Evolutionary conservation across 2,113 vertebrate species (phyloP).

Genomic region (Elanoides forficatus): DNA sequence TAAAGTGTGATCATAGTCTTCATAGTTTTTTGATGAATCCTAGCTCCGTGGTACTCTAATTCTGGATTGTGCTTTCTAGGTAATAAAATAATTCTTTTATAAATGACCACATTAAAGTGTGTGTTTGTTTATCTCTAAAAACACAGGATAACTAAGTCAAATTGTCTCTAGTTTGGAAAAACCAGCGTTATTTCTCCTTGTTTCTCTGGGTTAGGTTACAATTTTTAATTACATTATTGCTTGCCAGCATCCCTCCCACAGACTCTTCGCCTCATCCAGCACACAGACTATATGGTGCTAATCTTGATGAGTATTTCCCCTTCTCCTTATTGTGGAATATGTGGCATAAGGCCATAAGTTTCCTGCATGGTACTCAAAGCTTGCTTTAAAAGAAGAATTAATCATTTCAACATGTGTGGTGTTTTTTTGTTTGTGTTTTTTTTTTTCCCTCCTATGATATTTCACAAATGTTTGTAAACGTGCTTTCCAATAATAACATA

Average conservation of each 20-base stretch:
- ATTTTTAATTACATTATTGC: neutral
- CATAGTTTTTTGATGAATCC: neutral
- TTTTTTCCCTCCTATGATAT: neutral
- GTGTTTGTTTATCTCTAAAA: neutral
- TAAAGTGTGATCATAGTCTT: neutral
- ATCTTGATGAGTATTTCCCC: neutral
- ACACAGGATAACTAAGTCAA: neutral
- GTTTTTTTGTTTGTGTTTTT: neutral
- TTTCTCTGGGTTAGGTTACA: neutral
- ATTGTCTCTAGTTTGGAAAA: neutral
- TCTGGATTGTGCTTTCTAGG: neutral
- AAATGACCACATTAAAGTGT: neutral
- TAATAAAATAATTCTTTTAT: neutral
- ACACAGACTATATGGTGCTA: neutral
- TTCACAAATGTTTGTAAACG: slow-evolving; percentile 9
- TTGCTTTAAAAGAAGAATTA: slow-evolving; percentile 4
- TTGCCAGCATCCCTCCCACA: slow-evolving; percentile 36
- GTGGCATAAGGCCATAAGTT: neutral
- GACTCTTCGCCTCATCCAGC: neutral
- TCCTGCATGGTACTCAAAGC: neutral
- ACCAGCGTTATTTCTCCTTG: neutral
- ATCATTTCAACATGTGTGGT: neutral
- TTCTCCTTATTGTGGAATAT: neutral
- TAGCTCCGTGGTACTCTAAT: neutral
- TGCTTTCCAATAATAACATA: slow-evolving; percentile 20